Evolutionary conservation across 2,888 invertebrate species (phyloP).

Genomic region (Cancer borealis): DNA sequence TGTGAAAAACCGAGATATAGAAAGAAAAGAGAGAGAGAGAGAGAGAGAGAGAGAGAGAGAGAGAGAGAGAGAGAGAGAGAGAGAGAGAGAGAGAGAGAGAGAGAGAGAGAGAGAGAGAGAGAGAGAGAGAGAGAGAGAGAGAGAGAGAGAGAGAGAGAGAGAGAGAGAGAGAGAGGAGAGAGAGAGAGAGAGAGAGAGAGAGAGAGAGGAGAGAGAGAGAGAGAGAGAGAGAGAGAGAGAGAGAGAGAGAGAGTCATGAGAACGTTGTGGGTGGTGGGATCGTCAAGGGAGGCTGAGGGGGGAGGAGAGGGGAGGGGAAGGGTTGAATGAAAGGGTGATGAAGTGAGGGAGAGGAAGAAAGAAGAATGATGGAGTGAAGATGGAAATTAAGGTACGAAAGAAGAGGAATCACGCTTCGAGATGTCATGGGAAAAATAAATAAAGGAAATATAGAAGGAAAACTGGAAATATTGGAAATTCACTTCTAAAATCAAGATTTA

Average conservation of each 20-base stretch:
- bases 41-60: neutral
- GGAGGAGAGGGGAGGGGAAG: neutral
- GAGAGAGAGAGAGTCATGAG: constrained; percentile 11
- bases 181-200: neutral
- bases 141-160: neutral
- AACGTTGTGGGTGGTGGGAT: neutral
- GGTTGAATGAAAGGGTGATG: neutral
- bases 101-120: neutral
- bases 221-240: neutral
- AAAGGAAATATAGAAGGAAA: neutral
- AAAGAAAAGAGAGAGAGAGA: too few relatives aligned
- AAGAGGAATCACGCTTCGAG: neutral
- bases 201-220: neutral
- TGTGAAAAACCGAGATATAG: too few relatives aligned
- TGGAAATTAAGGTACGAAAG: neutral
- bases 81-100: neutral
- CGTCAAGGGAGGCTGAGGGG: neutral
- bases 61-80: neutral
- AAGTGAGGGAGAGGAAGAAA: neutral
- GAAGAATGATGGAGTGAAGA: neutral
- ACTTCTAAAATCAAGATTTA: too few relatives aligned
- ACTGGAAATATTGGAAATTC: too few relatives aligned
- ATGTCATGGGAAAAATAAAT: neutral
- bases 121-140: too few relatives aligned
- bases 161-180: neutral